Evolutionary conservation across 1,140 invertebrate genomes (phyloP), one percentile per base, ranked within the genome.

Genomic region (Armadillidium nasatum): DNA sequence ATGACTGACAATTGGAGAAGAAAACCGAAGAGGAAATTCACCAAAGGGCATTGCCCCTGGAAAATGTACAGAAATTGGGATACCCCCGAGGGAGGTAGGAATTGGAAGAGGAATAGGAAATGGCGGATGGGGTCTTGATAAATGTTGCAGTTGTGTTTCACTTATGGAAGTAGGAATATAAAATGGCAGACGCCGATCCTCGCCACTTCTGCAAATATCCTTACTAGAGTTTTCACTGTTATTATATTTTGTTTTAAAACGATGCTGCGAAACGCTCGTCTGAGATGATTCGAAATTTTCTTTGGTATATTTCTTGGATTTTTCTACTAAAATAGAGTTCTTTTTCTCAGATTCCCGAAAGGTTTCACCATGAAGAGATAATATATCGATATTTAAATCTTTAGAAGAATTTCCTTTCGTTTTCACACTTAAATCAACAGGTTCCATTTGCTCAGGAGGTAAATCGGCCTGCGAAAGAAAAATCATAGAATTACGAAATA

Each of bases 341-440:
- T 60, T 60, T 19, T 60, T 60, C 3, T 60, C 50, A 60, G 11
- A 3, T 13, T 60, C 50, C 1, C 19, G 50, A 60, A 60, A 15
- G 11, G 11, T 7, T 60, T 60, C 50, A 19, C 11, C 33, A 23
- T 71, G 23, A 33, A 71, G 70, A 43, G 33, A n/a, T 4, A 19
- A 43, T 4, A 43, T 19, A n/a, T 44, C 70, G n/a, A 44, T 33
- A n/a, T 22, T n/a, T 33, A n/a, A 10, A 13, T 71, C 70, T 33
- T 71, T 44, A 7, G 23, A 23, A n/a, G 70, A 71, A 71, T 23
- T 71, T 43, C 44, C 44, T 22, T 23, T 76, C 23, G 69, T 71
- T 33, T 68, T 87, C n/a, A 87, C 84, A 15, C 84, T 85, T 44
- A 85, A 81, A 79, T 85, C 85, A 54, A 85, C 85, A 13, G 85